Conservation (phyloP, 2,888 invertebrate genomes). For the Stenurella melanura region DNA sequence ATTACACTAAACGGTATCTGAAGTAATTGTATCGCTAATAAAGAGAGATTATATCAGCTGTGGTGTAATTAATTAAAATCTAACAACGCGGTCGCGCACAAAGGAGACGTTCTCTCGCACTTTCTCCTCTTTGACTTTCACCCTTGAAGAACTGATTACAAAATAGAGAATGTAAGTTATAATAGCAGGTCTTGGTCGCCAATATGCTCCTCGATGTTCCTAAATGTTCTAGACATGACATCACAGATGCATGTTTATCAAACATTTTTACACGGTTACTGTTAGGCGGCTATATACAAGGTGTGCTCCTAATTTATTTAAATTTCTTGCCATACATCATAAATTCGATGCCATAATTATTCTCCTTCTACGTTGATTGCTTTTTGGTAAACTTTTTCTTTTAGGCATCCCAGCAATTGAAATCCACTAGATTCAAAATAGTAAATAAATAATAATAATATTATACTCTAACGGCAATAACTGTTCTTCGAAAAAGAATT, state of each 20-base stretch:
- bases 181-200: slow-evolving; percentile 18
- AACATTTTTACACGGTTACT: background rate
- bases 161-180: slow-evolving; percentile 59
- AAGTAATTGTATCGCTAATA: slow-evolving; percentile 42
- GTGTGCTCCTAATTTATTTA: background rate
- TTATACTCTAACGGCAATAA: no score
- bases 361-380: no score
- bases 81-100: slow-evolving; percentile 40
- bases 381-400: no score
- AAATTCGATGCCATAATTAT: no score
- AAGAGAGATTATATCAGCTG: slow-evolving; percentile 43
- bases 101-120: slow-evolving; percentile 51
- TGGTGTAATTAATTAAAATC: slow-evolving; percentile 45
- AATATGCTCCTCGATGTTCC: slow-evolving; percentile 7
- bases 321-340: no score
- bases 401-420: no score
- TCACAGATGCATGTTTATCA: background rate
- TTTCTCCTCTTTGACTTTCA: slow-evolving; percentile 68
- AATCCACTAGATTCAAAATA: no score
- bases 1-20: slow-evolving; percentile 24
- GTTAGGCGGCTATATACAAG: background rate
- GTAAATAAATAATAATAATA: no score
- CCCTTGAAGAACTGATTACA: slow-evolving; percentile 67
- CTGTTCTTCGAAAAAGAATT: no score
- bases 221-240: background rate